Base-by-base conservation (phyloP, 1,140 invertebrate genomes). In the Papilio aristodemus region DNA sequence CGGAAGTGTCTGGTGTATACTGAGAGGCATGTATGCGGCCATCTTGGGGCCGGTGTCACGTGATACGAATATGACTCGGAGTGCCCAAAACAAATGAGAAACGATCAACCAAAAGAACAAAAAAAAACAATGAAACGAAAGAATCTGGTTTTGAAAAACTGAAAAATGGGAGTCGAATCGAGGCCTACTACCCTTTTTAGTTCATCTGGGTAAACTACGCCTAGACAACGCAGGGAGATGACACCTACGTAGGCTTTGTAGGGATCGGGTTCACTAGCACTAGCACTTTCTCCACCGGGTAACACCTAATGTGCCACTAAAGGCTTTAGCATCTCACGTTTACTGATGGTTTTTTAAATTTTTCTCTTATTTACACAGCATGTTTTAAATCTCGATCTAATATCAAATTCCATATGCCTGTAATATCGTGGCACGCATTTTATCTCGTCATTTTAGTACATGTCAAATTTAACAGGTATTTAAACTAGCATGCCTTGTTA, bases 61-160 rank as follows among this genome's bases (percentile, higher is more conserved):
- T 84, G 85, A 87, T 82, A 87, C 72, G 81, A 86, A 87, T 88
- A 89, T 87, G 87, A 90, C 85, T 78, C 77, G 60, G 73, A 78
- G 82, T 84, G 87, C 84, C 80, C 77, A 84, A 88, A 77, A 69
- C 32, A 86, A 83, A 78, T 72, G 72, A 75, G 69, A 80, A 77
- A 76, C 67, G 66, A 59, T 68, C 63, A 85, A 85, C 68, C 66
- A 79, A 82, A 79, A 78, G 73, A 75, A 76, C 80, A 67, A 73
- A 75, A 73, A 82, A 80, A 77, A 69, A 75, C 68, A 73, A 73
- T 41, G 38, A 67, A 74, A 77, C 37, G 59, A 62, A 38, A 62
- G 36, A 66, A 13, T 66, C 63, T 25, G 63, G 50, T 67, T 73
- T 79, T 76, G 74, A 72, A 81, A n/a, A 80, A 82, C 60, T 72